Evolutionary conservation across 2,888 invertebrate genomes (phyloP).

Genomic region (Alcis repandata): DNA sequence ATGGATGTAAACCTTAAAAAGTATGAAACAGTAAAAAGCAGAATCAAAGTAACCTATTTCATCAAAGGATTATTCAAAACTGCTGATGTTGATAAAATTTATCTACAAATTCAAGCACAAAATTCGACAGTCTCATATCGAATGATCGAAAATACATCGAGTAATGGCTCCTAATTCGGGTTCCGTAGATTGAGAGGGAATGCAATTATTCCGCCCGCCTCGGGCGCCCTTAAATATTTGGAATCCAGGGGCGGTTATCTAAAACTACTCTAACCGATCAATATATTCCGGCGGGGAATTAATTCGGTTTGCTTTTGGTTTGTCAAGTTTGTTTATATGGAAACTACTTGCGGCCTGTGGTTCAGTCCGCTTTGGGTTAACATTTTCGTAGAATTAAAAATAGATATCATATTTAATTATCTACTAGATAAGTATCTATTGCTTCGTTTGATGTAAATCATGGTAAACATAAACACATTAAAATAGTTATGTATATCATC

Average conservation of each 20-base stretch:
- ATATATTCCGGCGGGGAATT: constrained; percentile 35
- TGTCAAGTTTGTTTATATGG: constrained; percentile 8
- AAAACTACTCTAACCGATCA: constrained; percentile 47
- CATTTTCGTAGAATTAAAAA: not conserved
- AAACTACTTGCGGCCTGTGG: not conserved
- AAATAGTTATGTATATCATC: too few species aligned
- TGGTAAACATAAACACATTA: too few species aligned
- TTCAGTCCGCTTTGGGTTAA: not conserved
- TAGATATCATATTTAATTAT: not conserved
- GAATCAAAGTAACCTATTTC: too few species aligned
- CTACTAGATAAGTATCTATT: too few species aligned
- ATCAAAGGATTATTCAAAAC: not conserved
- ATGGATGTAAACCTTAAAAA: too few species aligned
- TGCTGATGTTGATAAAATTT: not conserved
- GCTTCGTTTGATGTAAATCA: too few species aligned
- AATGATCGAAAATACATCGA: constrained; percentile 45
- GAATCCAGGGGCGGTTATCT: constrained; percentile 55
- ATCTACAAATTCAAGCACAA: not conserved
- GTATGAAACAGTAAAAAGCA: too few species aligned
- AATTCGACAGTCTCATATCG: constrained; percentile 13
- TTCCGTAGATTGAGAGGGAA: constrained; percentile 56
- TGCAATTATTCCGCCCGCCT: constrained; percentile 57
- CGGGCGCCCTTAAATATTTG: constrained; percentile 59
- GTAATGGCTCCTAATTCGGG: constrained; percentile 55
- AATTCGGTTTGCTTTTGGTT: constrained; percentile 21